phyloP scores from a whole-genome alignment of 1,140 invertebrate species.

The Leucophenga varia region DNA sequence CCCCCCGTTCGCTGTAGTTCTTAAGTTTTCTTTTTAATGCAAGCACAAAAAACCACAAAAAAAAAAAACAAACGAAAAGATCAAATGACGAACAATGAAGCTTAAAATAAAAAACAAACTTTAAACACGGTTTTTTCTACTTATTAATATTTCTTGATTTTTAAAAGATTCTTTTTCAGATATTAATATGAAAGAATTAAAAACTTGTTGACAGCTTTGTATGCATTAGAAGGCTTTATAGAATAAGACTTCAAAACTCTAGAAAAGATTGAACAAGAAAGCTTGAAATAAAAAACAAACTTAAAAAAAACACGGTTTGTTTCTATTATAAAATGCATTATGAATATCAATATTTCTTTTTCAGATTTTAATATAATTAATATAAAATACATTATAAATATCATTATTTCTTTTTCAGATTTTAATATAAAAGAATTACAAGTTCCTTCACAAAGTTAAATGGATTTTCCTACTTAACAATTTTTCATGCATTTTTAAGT shows the following conservation, averaged over 20 bases:
- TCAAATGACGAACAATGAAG: neutral
- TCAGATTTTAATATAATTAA: too few relatives aligned
- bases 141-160: neutral
- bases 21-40: too few relatives aligned
- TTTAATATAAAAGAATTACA: neutral
- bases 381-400: slow-evolving; percentile 4
- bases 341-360: too few relatives aligned
- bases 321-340: slow-evolving; percentile 1
- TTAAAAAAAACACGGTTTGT: neutral
- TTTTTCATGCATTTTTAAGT: too few relatives aligned
- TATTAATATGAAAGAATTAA: neutral
- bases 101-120: neutral
- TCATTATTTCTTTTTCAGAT: too few relatives aligned
- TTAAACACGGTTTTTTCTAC: neutral
- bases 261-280: neutral
- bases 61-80: neutral
- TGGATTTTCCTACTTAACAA: too few relatives aligned
- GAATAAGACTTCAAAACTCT: neutral
- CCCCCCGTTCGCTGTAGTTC: too few relatives aligned
- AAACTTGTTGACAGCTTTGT: neutral
- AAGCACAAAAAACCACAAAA: neutral
- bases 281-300: neutral
- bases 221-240: neutral
- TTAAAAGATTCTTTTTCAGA: too few relatives aligned
- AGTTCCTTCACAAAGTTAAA: neutral